Evolutionary conservation across 37 sponge, comb jelly and placozoan species (phyloP).

Genomic region (Ephydatia muelleri): DNA sequence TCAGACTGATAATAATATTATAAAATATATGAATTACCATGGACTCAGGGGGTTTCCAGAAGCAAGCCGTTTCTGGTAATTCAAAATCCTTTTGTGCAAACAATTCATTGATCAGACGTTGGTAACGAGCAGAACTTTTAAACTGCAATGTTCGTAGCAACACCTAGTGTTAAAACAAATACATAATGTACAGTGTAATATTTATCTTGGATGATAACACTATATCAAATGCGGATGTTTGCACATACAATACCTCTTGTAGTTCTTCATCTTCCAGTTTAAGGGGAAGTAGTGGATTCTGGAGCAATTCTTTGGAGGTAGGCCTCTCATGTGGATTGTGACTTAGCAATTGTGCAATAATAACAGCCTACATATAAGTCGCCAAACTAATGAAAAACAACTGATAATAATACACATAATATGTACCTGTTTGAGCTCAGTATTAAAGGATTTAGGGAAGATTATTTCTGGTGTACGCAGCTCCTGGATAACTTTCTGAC

Average conservation of each 20-base stretch:
- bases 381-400: background rate
- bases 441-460: conserved; percentile 41
- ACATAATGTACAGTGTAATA: background rate
- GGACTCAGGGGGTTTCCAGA: conserved; percentile 44
- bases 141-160: conserved; percentile 59
- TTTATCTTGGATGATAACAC: background rate
- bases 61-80: conserved; percentile 45
- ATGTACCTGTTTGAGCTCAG: conserved; percentile 40
- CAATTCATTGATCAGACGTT: conserved; percentile 59
- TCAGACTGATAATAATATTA: too few species aligned
- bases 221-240: background rate
- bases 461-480: conserved; percentile 38
- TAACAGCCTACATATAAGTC: conserved; percentile 18
- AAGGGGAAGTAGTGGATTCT: conserved; percentile 76
- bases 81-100: conserved; percentile 55
- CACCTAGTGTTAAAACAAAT: conserved; percentile 33
- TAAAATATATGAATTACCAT: conserved; percentile 2
- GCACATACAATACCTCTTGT: conserved; percentile 64
- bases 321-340: conserved; percentile 86
- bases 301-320: conserved; percentile 74
- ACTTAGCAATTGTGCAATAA: conserved; percentile 62
- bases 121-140: conserved; percentile 74
- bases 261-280: conserved; percentile 89
- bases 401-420: background rate
- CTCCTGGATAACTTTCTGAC: conserved; percentile 56